These are phyloP conservation scores for Tenebrio molitor DNA, from an alignment of 1,140 invertebrate species.

Conservation along the genomic window DNA sequence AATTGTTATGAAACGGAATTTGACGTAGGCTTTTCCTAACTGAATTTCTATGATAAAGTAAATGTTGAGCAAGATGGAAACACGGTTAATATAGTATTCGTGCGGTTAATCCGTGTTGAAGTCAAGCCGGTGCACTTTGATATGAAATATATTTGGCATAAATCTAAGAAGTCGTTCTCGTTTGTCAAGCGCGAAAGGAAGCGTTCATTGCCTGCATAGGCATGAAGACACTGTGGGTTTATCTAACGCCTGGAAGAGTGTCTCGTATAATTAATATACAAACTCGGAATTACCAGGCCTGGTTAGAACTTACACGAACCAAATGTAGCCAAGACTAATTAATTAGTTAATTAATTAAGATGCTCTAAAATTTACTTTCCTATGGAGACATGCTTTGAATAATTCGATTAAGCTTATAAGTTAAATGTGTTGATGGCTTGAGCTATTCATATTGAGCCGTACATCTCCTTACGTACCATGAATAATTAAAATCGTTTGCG, in stretches of 20 bases:
- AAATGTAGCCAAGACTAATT: conserved; percentile 52
- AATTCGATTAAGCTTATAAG: conserved; percentile 41
- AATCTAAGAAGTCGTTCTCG: conserved; percentile 34
- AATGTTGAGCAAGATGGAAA: background rate
- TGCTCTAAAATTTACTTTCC: conserved; percentile 44
- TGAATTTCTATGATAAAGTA: too few species aligned
- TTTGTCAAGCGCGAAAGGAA: conserved; percentile 37
- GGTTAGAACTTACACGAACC: conserved; percentile 47
- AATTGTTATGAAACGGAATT: too few species aligned
- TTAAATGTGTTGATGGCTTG: conserved; percentile 41
- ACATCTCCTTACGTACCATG: conserved; percentile 17
- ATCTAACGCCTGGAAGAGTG: conserved; percentile 41
- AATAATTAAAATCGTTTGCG: conserved; percentile 38
- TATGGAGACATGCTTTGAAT: conserved; percentile 15
- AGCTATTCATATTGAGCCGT: conserved; percentile 32
- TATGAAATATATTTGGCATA: conserved; percentile 38
- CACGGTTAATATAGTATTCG: conserved; percentile 18
- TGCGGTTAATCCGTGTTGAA: conserved; percentile 25
- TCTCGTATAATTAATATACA: conserved; percentile 52
- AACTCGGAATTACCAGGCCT: conserved; percentile 48
- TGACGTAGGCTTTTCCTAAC: too few species aligned
- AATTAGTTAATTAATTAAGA: conserved; percentile 49
- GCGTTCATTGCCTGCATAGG: conserved; percentile 32
- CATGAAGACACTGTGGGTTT: conserved; percentile 34
- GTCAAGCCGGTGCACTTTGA: conserved; percentile 27